Percentiles rank a stretch among this genome's conserved stretches.
Conservation (phyloP, 2,113 vertebrate genomes). For the Gymnobelideus leadbeateri region DNA sequence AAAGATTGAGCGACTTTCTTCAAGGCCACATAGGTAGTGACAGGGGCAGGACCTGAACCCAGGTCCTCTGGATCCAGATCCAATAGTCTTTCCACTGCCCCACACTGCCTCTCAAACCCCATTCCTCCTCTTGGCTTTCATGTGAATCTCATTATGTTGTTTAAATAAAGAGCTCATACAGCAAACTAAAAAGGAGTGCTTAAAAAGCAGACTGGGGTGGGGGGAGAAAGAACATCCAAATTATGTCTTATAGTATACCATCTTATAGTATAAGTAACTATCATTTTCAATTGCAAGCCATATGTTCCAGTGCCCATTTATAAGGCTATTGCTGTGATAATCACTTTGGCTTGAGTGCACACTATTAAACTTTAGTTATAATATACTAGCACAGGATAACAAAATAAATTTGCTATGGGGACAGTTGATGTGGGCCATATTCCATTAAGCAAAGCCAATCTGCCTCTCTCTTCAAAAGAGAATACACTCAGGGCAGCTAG, state of each 20-base stretch:
- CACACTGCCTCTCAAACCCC: background rate
- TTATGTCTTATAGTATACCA: background rate
- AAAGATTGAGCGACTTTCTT: background rate
- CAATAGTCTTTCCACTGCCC: too few species aligned
- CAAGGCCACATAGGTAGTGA: background rate
- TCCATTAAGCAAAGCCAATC: background rate
- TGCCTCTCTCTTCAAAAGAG: slow-evolving; percentile 9
- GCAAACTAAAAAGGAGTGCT: background rate
- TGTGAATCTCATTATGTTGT: background rate
- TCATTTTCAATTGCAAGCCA: slow-evolving; percentile 11
- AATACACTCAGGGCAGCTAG: background rate
- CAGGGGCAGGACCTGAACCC: background rate
- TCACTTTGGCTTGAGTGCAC: slow-evolving; percentile 8
- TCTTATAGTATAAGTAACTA: background rate
- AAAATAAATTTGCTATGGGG: background rate
- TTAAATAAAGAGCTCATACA: background rate
- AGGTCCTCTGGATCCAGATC: too few species aligned
- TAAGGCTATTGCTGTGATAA: slow-evolving; percentile 41
- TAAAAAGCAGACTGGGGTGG: background rate
- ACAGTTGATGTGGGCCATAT: background rate
- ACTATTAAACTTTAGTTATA: slow-evolving; percentile 8
- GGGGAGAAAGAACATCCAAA: background rate
- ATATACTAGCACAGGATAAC: background rate
- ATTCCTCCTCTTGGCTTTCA: background rate
- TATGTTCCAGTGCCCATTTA: slow-evolving; percentile 39